Evolutionary conservation across 2,113 vertebrate genomes (phyloP).

Genomic region (Lates calcarifer): DNA sequence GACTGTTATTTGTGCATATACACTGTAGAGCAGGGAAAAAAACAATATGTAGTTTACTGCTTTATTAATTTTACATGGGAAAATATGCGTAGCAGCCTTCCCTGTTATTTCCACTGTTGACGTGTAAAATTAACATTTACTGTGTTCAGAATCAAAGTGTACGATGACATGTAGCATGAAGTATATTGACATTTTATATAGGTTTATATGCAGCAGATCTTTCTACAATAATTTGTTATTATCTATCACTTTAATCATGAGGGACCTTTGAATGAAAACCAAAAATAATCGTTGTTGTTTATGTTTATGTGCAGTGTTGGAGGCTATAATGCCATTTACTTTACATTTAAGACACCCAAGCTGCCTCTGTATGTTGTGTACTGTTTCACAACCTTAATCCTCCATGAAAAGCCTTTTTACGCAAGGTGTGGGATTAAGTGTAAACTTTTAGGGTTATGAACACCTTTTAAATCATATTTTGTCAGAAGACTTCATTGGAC

Average conservation of each 20-base stretch:
- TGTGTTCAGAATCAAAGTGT: background rate
- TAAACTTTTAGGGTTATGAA: background rate
- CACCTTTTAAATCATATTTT: slow-evolving; percentile 1
- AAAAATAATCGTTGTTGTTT: slow-evolving; percentile 28
- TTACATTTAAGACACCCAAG: slow-evolving; percentile 7
- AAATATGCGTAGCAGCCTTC: background rate
- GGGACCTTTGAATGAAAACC: slow-evolving; percentile 38
- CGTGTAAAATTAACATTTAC: background rate
- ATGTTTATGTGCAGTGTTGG: slow-evolving; percentile 15
- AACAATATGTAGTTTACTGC: slow-evolving; percentile 21
- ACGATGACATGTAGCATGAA: slow-evolving; percentile 16
- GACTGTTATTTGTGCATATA: slow-evolving; percentile 19
- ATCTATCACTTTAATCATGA: slow-evolving; percentile 35
- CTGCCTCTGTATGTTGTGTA: slow-evolving; percentile 1
- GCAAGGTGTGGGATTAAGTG: background rate
- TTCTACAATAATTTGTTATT: background rate
- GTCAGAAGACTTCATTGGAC: background rate
- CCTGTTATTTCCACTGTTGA: background rate
- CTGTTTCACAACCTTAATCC: slow-evolving; percentile 5
- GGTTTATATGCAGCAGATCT: slow-evolving; percentile 2
- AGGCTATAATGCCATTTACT: slow-evolving; percentile 40
- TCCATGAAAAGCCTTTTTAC: background rate
- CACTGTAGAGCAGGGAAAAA: slow-evolving; percentile 32
- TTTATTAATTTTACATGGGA: slow-evolving; percentile 25
- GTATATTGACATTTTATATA: slow-evolving; percentile 11